These are phyloP conservation scores for Heliconius hortense DNA, from an alignment of 2,888 invertebrate species.

Conservation along the genomic window DNA sequence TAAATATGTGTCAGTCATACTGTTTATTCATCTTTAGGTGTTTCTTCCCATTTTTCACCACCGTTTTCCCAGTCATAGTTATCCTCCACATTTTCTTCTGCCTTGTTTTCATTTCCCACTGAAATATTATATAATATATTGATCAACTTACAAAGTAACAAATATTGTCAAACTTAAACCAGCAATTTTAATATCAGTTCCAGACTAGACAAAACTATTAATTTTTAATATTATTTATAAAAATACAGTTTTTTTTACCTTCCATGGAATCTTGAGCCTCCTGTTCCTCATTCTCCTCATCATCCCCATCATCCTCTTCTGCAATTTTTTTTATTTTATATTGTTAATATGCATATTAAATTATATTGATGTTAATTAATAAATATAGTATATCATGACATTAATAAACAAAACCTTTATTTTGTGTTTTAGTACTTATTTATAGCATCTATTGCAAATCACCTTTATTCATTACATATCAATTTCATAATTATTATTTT, in stretches of 20 bases:
- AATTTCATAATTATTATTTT: too few species aligned
- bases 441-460: background rate
- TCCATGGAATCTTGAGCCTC: conserved; percentile 17
- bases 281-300: background rate
- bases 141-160: background rate
- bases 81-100: conserved; percentile 25
- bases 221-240: too few species aligned
- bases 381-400: too few species aligned
- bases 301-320: conserved; percentile 2
- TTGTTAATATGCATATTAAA: background rate
- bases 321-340: background rate
- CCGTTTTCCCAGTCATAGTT: conserved; percentile 53
- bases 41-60: conserved; percentile 51
- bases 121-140: background rate
- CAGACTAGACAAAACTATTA: too few species aligned
- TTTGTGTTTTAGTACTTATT: background rate
- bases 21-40: conserved; percentile 31
- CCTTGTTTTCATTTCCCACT: conserved; percentile 23
- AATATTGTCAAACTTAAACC: background rate
- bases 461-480: too few species aligned
- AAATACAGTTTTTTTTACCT: background rate
- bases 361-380: too few species aligned
- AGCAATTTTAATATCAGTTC: background rate
- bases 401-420: too few species aligned
- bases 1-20: background rate